Conservation (phyloP, 2,113 vertebrate species). For the Glaucidium brasilianum region DNA sequence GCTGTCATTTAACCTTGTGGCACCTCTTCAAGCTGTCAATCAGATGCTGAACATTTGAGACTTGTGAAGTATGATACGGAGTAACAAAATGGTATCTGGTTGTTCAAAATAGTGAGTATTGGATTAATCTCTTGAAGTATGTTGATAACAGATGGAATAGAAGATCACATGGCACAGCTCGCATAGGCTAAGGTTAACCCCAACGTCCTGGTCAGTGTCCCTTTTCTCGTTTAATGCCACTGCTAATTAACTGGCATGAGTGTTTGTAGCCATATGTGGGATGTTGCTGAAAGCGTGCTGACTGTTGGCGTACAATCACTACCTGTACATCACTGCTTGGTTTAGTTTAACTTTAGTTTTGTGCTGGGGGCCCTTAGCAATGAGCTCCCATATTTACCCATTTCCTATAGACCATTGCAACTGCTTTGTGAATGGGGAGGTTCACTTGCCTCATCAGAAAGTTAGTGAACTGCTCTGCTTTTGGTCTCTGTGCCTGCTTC, state of each 20-base stretch:
- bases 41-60: constrained; percentile 40
- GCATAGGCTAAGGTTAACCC: constrained; percentile 71
- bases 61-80: constrained; percentile 42
- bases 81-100: constrained; percentile 65
- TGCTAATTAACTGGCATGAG: constrained; percentile 74
- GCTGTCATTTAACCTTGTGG: constrained; percentile 58
- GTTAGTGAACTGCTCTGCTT: neutral
- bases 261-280: constrained; percentile 51
- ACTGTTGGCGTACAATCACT: constrained; percentile 21
- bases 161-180: constrained; percentile 67
- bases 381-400: neutral
- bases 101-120: constrained; percentile 63
- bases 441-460: neutral
- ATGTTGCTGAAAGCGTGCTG: constrained; percentile 66
- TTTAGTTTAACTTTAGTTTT: neutral
- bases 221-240: constrained; percentile 67
- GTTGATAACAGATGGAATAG: constrained; percentile 76
- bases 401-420: neutral
- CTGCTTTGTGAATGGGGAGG: neutral
- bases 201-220: constrained; percentile 71
- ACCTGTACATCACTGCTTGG: constrained; percentile 7
- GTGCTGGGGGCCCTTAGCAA: constrained; percentile 25
- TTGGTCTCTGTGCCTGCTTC: neutral
- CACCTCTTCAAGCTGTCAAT: constrained; percentile 53
- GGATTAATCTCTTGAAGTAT: constrained; percentile 71